phyloP scores from a whole-genome alignment of 2,797 vertebrate genomes.

The Paratrypauchen microcephalus region DNA sequence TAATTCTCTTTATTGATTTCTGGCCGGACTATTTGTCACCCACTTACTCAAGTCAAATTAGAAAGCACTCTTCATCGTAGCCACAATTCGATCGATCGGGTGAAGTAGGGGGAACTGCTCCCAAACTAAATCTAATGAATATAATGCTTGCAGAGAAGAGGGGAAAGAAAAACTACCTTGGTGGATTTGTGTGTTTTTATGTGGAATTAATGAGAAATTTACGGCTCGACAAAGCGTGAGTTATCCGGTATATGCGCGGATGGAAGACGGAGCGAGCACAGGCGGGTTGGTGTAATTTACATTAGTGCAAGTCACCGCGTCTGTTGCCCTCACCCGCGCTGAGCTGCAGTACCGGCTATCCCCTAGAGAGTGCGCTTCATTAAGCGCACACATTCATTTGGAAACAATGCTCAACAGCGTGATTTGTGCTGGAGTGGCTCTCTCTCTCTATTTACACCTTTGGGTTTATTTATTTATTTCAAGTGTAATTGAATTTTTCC shows the following conservation, averaged over 20 bases:
- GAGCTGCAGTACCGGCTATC: slow-evolving; percentile 5
- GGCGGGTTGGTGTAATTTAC: slow-evolving; percentile 70
- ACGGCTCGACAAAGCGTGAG: slow-evolving; percentile 73
- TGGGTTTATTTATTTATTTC: not conserved
- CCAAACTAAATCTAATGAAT: slow-evolving; percentile 72
- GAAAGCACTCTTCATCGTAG: slow-evolving; percentile 60
- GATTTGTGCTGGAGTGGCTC: slow-evolving; percentile 16
- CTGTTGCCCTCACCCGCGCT: slow-evolving; percentile 35
- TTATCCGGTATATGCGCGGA: slow-evolving; percentile 55
- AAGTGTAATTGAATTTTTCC: not conserved
- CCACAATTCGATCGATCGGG: slow-evolving; percentile 70
- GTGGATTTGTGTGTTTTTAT: slow-evolving; percentile 62
- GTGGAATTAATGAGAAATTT: slow-evolving; percentile 78
- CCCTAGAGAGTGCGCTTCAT: slow-evolving; percentile 32
- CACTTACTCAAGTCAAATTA: slow-evolving; percentile 78
- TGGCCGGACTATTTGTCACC: slow-evolving; percentile 74
- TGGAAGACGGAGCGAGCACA: slow-evolving; percentile 34
- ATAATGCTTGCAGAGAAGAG: slow-evolving; percentile 65
- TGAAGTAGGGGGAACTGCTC: slow-evolving; percentile 31
- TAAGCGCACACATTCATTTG: slow-evolving; percentile 44
- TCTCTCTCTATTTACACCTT: slow-evolving; percentile 5
- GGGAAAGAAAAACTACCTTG: slow-evolving; percentile 42
- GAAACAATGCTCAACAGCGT: slow-evolving; percentile 35
- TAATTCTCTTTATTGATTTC: slow-evolving; percentile 76
- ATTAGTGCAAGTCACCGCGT: slow-evolving; percentile 69